phyloP scores from a whole-genome alignment of 2,113 vertebrate genomes.

The Ptilonorhynchus violaceus region DNA sequence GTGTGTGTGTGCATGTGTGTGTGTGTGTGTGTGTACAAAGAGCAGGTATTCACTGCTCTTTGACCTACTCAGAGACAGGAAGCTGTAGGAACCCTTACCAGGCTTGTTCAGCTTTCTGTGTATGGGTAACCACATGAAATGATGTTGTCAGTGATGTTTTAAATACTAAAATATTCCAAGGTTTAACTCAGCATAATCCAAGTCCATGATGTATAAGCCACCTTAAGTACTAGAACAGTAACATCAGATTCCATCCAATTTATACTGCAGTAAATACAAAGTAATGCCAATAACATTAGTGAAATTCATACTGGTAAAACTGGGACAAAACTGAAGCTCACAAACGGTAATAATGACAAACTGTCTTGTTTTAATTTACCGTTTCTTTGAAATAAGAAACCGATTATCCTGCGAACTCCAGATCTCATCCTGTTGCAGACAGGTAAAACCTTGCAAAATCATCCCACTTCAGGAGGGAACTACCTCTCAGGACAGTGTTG shows the following conservation, averaged over 20 bases:
- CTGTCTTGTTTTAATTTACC: neutral
- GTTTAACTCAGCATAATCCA: neutral
- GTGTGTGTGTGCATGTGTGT: neutral
- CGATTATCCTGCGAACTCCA: neutral
- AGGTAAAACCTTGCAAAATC: too few species aligned
- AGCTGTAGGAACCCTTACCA: neutral
- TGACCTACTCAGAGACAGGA: neutral
- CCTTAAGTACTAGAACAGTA: neutral
- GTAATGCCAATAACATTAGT: neutral
- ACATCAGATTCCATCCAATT: neutral
- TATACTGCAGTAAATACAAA: neutral
- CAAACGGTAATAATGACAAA: neutral
- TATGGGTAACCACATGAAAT: neutral
- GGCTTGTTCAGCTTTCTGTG: neutral
- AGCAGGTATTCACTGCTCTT: neutral
- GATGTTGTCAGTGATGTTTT: neutral
- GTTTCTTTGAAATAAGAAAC: neutral
- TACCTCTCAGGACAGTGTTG: neutral
- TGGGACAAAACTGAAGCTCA: neutral
- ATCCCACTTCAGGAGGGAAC: neutral
- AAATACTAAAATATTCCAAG: neutral
- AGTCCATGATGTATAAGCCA: neutral
- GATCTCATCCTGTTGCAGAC: too few species aligned
- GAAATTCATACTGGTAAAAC: neutral
- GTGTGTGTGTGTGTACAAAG: accelerated